Base-by-base conservation (phyloP, 2,113 vertebrate species). In the Mola mola region DNA sequence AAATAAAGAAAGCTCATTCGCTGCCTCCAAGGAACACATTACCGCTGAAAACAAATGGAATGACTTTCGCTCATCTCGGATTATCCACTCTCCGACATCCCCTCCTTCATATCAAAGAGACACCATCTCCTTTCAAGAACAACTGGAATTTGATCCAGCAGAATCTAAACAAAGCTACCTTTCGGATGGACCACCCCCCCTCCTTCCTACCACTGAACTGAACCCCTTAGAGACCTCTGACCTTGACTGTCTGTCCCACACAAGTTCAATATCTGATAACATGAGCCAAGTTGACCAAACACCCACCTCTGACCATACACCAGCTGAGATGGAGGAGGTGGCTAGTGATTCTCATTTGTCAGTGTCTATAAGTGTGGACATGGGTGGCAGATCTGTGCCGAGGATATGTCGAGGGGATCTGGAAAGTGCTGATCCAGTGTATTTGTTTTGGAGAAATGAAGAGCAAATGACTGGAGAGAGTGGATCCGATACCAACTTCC, bases 361-460 rank as follows among this genome's bases (percentile, higher is more conserved):
- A 1, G 25, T 47, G 1, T 25, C 6, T 17, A 49, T 21, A 42
- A 36, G 20, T 6, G 50, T 69, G 10, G 53, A 64, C 29, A 19
- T 34, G 25, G 58, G 53, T 16, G 22, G 48, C 17, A 12, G 26
- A n/a, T 50, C 43, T 22, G n/a, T 6, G 16, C 20, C 19, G 0
- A 51, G 24, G 24, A 15, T 8, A 2, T 44, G 50, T 15, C 9
- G 5, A 12, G 58, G 21, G 1, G 41, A 74, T 49, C 1, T 53
- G 0, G 50, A 13, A 19, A 11, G 6, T 13, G 70, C 75, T 19
- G 80, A 78, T 66, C 82, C 75, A 4, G 2, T 37, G 6, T 67
- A 33, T 51, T 60, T 56, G 4, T 11, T 19, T 20, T 84, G 75
- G 86, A 58, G 57, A 50, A 76, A 80, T 12, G 51, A 6, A 37